Evolutionary conservation across 2,888 invertebrate species (phyloP).

Genomic region (Chrysina gloriosa): DNA sequence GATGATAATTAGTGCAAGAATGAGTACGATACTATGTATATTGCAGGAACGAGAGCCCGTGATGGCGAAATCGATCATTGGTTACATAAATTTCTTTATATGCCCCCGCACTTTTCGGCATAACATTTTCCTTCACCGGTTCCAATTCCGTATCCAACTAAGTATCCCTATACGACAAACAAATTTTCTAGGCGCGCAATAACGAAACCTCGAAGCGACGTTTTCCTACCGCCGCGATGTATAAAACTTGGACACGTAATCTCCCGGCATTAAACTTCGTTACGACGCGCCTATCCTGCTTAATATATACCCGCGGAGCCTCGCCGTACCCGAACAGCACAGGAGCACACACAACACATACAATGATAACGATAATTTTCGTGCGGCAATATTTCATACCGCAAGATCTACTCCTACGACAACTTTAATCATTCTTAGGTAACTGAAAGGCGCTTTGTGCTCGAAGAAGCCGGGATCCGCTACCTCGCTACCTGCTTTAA

Average conservation of each 20-base stretch:
- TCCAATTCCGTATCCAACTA: too few species aligned
- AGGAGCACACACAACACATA: background rate
- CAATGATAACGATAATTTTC: conserved; percentile 29
- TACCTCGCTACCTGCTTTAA: conserved; percentile 8
- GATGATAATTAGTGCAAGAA: too few species aligned
- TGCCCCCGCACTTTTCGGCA: too few species aligned
- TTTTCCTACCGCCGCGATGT: too few species aligned
- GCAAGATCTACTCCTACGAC: conserved; percentile 33
- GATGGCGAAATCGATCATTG: too few species aligned
- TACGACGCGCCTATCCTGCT: conserved; percentile 1
- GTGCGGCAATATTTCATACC: conserved; percentile 20
- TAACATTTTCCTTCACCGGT: too few species aligned
- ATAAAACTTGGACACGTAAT: conserved; percentile 9
- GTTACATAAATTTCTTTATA: too few species aligned
- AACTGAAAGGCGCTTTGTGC: conserved; percentile 24
- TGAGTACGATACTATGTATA: too few species aligned
- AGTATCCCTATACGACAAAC: too few species aligned
- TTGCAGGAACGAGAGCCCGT: too few species aligned
- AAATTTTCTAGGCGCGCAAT: too few species aligned
- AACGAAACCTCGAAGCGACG: too few species aligned
- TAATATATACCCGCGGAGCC: background rate
- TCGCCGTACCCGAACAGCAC: background rate
- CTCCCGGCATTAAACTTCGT: background rate
- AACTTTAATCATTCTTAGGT: conserved; percentile 33
- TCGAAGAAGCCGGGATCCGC: background rate